phyloP scores from a whole-genome alignment of 2,113 vertebrate species.

The Nannobrachium achirus region DNA sequence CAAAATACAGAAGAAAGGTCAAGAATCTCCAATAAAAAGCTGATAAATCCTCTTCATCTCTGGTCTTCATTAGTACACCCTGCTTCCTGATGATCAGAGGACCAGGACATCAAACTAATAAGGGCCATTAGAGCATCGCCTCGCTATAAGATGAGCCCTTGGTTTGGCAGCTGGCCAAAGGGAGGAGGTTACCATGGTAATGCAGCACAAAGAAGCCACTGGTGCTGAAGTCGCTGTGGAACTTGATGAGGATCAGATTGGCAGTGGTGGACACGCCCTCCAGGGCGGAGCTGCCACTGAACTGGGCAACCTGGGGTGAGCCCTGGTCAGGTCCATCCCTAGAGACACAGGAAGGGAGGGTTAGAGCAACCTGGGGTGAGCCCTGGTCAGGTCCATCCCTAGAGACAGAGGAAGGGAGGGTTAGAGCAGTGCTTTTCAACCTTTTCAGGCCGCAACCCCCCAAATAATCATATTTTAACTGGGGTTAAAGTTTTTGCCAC shows the following conservation, averaged over 20 bases:
- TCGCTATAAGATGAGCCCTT: constrained; percentile 15
- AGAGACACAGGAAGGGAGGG: too few species aligned
- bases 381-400: constrained; percentile 81
- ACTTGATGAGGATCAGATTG: constrained; percentile 81
- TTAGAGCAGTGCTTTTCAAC: not conserved
- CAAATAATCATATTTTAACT: too few species aligned
- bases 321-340: constrained; percentile 81
- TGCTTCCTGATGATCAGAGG: constrained; percentile 8
- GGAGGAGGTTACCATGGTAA: constrained; percentile 72
- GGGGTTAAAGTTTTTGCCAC: too few species aligned
- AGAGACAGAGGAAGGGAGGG: not conserved
- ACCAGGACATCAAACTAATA: constrained; percentile 21
- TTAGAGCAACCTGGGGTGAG: constrained; percentile 69
- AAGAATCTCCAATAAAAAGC: constrained; percentile 1
- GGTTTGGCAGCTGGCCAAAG: constrained; percentile 19
- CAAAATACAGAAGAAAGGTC: constrained; percentile 19
- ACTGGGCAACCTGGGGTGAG: constrained; percentile 79
- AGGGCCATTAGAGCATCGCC: constrained; percentile 18
- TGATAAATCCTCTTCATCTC: constrained; percentile 7
- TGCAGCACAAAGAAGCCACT: constrained; percentile 80
- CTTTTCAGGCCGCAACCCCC: too few species aligned
- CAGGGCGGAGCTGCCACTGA: constrained; percentile 72
- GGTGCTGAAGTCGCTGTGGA: constrained; percentile 83
- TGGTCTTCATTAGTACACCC: constrained; percentile 8
- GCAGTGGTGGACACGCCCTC: constrained; percentile 76